Evolutionary conservation across 37 sponge, comb jelly and placozoan genomes (phyloP), one percentile per base, ranked within the genome.

Genomic region (Eunapius fragilis): DNA sequence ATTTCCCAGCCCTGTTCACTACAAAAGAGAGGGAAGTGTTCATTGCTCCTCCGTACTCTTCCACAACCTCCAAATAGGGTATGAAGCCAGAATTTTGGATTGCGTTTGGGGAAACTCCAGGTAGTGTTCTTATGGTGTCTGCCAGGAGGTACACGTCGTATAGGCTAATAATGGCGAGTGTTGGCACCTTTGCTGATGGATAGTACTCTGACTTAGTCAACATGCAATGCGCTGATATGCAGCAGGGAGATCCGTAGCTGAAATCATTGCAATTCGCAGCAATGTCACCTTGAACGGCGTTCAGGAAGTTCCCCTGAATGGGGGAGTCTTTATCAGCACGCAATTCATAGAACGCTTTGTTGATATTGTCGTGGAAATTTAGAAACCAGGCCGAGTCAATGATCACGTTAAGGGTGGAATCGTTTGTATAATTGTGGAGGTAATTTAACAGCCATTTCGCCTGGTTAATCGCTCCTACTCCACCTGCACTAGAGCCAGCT

Each of bases 31-130:
- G 76, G 28, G 94, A 83, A 30, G 26, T 48, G 77, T 97, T 97
- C 97, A 97, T 97, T 25, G 73, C 95, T 26, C 97, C 97, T 28
- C 91, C 94, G 38, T 94, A 94, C 76, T 97, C 97, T 13, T 92
- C 81, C 24, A 89, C 67, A 0, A 80, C 34, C 0, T 75, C 36
- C 28, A 81, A 81, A 38, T 81, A n/a, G 9, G 74, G 25, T 25
- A 26, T 14, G 68, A 81, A 41, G 14, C 74, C 70, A 14, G 58
- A 58, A 11, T 10, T 19, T 19, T 58, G 19, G 14, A 58, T 58
- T 58, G 58, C 14, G 58, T 4, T 58, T 11, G 6, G 58, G 14
- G 58, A 58, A 17, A 68, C n/a, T 2, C 25, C 28, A 41, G 41
- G 41, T 41, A 41, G 6, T 41, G 6, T 11, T 13, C 2, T 2